Evolutionary conservation across 2,113 vertebrate species (phyloP).

Genomic region (Tenebrosternarchus preto): DNA sequence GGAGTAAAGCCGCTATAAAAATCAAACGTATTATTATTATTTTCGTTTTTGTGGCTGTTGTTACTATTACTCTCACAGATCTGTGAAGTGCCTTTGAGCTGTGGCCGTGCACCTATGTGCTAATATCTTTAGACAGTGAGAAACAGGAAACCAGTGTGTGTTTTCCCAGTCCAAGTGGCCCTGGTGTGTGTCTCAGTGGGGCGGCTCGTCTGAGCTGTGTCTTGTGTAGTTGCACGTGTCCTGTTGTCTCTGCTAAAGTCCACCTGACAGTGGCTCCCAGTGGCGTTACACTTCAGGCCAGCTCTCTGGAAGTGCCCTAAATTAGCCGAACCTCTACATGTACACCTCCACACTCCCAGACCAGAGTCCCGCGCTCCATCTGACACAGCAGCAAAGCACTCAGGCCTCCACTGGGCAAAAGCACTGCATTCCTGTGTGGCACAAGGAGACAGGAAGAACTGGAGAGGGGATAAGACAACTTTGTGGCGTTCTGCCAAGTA

Average conservation of each 20-base stretch:
- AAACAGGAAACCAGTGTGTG: slow-evolving; percentile 40
- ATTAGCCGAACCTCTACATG: too few species aligned
- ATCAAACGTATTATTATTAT: too few species aligned
- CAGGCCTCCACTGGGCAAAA: slow-evolving; percentile 1
- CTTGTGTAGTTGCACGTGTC: slow-evolving; percentile 16
- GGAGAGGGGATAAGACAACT: slow-evolving; percentile 43
- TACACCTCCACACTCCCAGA: too few species aligned
- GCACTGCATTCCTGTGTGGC: neutral
- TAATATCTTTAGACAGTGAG: neutral
- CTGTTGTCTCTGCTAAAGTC: neutral
- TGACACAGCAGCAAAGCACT: neutral
- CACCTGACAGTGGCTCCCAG: slow-evolving; percentile 1
- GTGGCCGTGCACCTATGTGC: neutral
- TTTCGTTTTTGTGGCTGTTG: too few species aligned
- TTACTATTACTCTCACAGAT: slow-evolving; percentile 33
- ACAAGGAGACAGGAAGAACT: slow-evolving; percentile 37
- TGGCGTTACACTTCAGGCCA: neutral
- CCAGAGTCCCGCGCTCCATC: too few species aligned
- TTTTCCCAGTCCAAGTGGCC: neutral
- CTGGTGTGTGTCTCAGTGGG: slow-evolving; percentile 19
- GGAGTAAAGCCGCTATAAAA: too few species aligned
- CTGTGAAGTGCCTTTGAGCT: slow-evolving; percentile 6
- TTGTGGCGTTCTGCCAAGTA: slow-evolving; percentile 29
- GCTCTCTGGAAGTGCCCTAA: neutral
- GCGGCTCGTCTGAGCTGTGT: neutral